Evolutionary conservation across 2,113 vertebrate species (phyloP).

Genomic region (Tachycineta bicolor): DNA sequence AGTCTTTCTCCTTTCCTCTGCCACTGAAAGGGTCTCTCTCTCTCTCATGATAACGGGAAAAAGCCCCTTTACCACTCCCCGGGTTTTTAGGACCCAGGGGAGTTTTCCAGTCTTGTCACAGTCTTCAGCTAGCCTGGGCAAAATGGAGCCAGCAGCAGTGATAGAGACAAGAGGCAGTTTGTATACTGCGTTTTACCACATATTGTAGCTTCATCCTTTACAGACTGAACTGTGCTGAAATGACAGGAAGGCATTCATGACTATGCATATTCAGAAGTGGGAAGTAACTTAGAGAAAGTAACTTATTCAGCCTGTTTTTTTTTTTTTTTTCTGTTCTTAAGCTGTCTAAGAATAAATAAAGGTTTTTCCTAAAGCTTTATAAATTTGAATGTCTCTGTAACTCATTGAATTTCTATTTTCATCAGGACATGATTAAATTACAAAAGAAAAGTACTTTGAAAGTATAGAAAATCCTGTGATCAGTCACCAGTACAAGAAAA

Average conservation of each 20-base stretch:
- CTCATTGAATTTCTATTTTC: background rate
- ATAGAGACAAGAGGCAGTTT: background rate
- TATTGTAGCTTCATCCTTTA: background rate
- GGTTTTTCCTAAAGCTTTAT: background rate
- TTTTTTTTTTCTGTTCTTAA: background rate
- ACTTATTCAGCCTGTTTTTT: background rate
- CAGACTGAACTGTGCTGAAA: background rate
- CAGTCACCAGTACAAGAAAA: background rate
- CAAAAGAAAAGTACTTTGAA: background rate
- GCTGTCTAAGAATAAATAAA: background rate
- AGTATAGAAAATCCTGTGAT: background rate
- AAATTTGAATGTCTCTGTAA: background rate
- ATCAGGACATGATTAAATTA: background rate
- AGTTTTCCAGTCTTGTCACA: no score
- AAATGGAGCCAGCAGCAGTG: no score
- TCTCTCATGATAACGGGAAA: no score
- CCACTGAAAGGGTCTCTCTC: no score
- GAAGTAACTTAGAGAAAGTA: background rate
- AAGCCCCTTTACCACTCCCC: no score
- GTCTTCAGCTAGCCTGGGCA: no score
- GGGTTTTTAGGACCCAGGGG: no score
- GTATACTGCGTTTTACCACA: background rate
- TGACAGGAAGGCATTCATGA: background rate
- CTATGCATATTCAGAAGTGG: background rate
- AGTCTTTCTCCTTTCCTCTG: no score